phyloP scores from a whole-genome alignment of 2,888 invertebrate genomes.

The Choristoneura rosaceana region DNA sequence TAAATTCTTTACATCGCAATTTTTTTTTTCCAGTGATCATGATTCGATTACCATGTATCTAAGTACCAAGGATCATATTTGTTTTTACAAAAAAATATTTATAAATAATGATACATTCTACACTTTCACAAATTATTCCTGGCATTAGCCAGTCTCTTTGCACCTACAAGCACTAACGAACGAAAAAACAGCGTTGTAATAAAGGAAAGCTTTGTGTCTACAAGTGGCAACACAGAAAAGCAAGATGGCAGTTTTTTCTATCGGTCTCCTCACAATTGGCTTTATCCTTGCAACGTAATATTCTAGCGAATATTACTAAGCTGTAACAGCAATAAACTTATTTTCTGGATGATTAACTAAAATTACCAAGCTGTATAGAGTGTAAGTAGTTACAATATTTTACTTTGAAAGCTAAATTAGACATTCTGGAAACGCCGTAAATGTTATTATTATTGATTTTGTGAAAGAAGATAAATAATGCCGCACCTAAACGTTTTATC shows the following conservation, averaged over 20 bases:
- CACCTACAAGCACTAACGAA: slow-evolving; percentile 29
- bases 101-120: not conserved
- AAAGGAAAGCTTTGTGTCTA: slow-evolving; percentile 16
- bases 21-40: no score
- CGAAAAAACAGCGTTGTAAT: slow-evolving; percentile 34
- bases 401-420: not conserved
- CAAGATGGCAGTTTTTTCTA: slow-evolving; percentile 22
- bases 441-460: not conserved
- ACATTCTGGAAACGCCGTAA: no score
- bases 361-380: not conserved
- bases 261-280: slow-evolving; percentile 24
- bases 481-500: no score
- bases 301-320: not conserved
- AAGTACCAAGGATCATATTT: no score
- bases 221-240: slow-evolving; percentile 4
- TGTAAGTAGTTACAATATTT: not conserved
- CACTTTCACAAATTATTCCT: slow-evolving; percentile 6
- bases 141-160: not conserved
- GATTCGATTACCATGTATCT: no score
- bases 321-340: not conserved
- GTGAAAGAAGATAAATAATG: no score
- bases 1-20: no score
- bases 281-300: slow-evolving; percentile 19
- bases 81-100: not conserved
- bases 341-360: not conserved